Percentiles rank a stretch among this genome's conserved stretches.
phyloP scores from a whole-genome alignment of 2,888 invertebrate genomes.

The Tricholauxania praeusta region DNA sequence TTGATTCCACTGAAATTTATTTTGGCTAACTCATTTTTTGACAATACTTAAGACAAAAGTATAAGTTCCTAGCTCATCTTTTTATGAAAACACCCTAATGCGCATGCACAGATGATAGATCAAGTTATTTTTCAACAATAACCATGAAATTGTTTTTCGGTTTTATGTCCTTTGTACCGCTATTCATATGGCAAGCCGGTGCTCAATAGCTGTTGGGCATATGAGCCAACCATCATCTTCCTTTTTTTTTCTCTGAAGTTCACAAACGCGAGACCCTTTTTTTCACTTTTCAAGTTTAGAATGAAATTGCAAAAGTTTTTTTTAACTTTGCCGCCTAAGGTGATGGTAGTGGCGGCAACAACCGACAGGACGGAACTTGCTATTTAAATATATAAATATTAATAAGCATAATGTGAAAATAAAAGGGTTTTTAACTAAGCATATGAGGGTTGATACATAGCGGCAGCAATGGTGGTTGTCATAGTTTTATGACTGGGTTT shows the following conservation, averaged over 20 bases:
- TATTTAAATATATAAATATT: slow-evolving; percentile 64
- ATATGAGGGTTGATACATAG: background rate
- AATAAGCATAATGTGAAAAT: slow-evolving; percentile 55
- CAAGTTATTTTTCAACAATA: slow-evolving; percentile 59
- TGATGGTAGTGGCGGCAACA: background rate
- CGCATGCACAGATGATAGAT: slow-evolving; percentile 4
- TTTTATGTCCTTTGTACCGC: slow-evolving; percentile 40
- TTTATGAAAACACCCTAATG: background rate
- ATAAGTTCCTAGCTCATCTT: too few species aligned
- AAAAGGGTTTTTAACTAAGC: slow-evolving; percentile 33
- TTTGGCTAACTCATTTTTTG: too few species aligned
- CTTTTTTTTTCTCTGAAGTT: too few species aligned
- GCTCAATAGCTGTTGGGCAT: background rate
- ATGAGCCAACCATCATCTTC: background rate
- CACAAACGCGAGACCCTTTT: background rate
- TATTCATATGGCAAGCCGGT: background rate
- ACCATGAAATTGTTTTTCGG: slow-evolving; percentile 62
- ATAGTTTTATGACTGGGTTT: slow-evolving; percentile 25
- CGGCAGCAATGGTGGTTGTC: background rate
- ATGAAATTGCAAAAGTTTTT: slow-evolving; percentile 46
- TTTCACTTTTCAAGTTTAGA: slow-evolving; percentile 44
- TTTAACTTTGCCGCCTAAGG: slow-evolving; percentile 51
- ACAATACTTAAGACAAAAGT: too few species aligned
- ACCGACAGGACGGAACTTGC: slow-evolving; percentile 53
- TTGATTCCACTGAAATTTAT: too few species aligned